A percentile compares a stretch with the other conserved stretches of the same genome.
These are phyloP conservation scores for Penaeus japonicus DNA, from an alignment of 1,140 invertebrate species.

Conservation along the genomic window DNA sequence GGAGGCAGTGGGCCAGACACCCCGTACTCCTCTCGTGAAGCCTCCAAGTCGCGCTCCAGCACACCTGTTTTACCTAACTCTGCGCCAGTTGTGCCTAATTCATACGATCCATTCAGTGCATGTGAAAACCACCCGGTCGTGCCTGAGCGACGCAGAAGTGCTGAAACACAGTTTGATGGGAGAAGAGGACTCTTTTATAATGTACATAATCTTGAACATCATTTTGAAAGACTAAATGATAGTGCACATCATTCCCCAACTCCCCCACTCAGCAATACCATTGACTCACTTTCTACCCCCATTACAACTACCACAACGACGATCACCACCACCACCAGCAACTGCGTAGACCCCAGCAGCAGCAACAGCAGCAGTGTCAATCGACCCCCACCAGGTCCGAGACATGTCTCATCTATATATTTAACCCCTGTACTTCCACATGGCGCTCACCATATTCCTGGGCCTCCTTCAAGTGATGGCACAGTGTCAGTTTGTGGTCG, in stretches of 20 bases:
- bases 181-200: conserved; percentile 17
- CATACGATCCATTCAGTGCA: conserved; percentile 36
- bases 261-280: conserved; percentile 18
- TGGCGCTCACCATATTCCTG: conserved; percentile 56
- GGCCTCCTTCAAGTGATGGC: conserved; percentile 49
- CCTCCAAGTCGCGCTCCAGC: conserved; percentile 37
- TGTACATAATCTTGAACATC: conserved; percentile 4
- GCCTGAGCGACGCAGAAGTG: conserved; percentile 35
- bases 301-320: conserved; percentile 25
- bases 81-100: conserved; percentile 36
- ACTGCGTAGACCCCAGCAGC: conserved; percentile 2
- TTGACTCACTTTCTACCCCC: conserved; percentile 27
- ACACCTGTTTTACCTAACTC: conserved; percentile 42
- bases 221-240: conserved; percentile 14
- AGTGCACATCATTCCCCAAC: conserved; percentile 31
- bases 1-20: conserved; percentile 16
- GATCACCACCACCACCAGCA: conserved; percentile 18
- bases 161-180: conserved; percentile 16
- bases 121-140: conserved; percentile 16
- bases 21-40: conserved; percentile 28
- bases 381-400: conserved; percentile 56
- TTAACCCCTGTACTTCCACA: conserved; percentile 56
- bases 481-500: conserved; percentile 55
- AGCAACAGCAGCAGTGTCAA: conserved; percentile 27
- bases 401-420: conserved; percentile 56